phyloP scores from a whole-genome alignment of 2,113 vertebrate genomes.

The Aptenodytes forsteri region DNA sequence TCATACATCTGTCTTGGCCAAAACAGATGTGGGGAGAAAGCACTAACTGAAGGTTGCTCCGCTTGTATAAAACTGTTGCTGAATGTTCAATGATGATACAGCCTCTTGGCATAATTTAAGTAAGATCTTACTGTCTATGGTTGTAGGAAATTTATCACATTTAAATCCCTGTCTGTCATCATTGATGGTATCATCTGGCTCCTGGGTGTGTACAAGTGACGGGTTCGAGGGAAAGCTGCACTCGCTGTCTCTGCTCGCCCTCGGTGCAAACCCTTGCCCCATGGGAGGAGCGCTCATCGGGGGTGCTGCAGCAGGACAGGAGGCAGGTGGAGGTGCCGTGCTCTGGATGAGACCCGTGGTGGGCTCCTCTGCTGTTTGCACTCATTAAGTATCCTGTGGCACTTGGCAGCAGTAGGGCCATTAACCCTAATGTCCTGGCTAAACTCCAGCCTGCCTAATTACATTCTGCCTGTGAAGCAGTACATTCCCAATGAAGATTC shows the following conservation, averaged over 20 bases:
- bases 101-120: background rate
- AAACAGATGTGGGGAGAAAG: background rate
- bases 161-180: background rate
- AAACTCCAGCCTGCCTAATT: background rate
- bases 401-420: background rate
- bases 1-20: background rate
- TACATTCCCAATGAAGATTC: background rate
- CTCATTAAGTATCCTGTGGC: background rate
- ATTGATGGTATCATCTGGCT: background rate
- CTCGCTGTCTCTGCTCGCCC: rapidly evolving
- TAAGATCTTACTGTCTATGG: background rate
- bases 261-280: background rate
- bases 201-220: background rate
- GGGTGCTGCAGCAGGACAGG: background rate
- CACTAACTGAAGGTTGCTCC: background rate
- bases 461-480: background rate
- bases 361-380: background rate
- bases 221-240: background rate
- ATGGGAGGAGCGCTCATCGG: rapidly evolving
- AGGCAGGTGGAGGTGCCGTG: background rate
- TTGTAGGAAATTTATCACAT: background rate
- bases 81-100: background rate
- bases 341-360: rapidly evolving
- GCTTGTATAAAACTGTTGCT: background rate
- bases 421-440: background rate